These are phyloP conservation scores for Urophycis tenuis DNA, from an alignment of 2,797 vertebrate species.

Conservation along the genomic window DNA sequence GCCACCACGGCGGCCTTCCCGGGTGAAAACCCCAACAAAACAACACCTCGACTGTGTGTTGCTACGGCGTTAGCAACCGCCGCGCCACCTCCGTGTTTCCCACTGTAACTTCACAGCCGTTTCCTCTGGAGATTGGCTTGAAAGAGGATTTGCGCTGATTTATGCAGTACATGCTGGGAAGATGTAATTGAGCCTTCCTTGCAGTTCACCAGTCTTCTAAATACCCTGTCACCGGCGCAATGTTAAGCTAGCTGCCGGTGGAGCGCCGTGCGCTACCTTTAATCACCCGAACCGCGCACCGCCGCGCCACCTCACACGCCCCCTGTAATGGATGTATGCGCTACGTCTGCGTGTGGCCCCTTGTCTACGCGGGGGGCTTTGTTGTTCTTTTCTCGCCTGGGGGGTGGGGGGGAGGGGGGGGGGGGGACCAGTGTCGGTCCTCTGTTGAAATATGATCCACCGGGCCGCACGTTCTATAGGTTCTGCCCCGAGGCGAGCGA, in stretches of 20 bases:
- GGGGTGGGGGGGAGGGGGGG: no score
- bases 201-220: slow-evolving; percentile 65
- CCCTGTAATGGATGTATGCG: no score
- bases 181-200: slow-evolving; percentile 68
- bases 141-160: slow-evolving; percentile 66
- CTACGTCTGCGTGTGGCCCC: no score
- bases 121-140: slow-evolving; percentile 58
- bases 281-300: slow-evolving; percentile 36
- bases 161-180: slow-evolving; percentile 62
- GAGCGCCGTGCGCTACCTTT: slow-evolving; percentile 60
- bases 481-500: background rate
- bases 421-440: no score
- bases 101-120: slow-evolving; percentile 49
- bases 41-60: no score
- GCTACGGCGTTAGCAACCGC: slow-evolving; percentile 28
- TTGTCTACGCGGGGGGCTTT: no score
- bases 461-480: background rate
- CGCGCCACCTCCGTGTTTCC: slow-evolving; percentile 35
- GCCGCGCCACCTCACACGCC: no score
- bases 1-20: no score
- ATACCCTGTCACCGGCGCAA: slow-evolving; percentile 67
- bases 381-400: no score
- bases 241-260: slow-evolving; percentile 61
- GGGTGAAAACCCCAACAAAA: no score
- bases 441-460: background rate